Conservation (phyloP, 1,140 invertebrate species). For the Drosophila takahashii region DNA sequence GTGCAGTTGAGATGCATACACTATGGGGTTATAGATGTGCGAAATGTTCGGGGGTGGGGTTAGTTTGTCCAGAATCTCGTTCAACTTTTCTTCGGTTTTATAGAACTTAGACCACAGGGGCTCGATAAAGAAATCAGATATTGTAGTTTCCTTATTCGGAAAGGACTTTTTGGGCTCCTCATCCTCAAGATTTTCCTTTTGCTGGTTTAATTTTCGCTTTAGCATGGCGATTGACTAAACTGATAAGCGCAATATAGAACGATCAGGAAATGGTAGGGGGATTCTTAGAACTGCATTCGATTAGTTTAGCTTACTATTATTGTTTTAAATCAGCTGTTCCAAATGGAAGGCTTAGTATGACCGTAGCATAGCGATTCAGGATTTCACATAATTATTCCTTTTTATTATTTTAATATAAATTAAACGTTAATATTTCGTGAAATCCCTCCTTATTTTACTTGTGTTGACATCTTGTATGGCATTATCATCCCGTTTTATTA, state of each 20-base stretch:
- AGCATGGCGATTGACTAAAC: slow-evolving; percentile 41
- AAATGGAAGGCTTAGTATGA: neutral
- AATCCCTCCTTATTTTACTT: neutral
- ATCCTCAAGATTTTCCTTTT: slow-evolving; percentile 8
- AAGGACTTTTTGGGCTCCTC: neutral
- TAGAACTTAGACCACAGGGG: slow-evolving; percentile 66
- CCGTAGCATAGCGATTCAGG: neutral
- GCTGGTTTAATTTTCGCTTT: slow-evolving; percentile 50
- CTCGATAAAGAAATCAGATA: slow-evolving; percentile 47
- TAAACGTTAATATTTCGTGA: no score
- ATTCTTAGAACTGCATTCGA: neutral
- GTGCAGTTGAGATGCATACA: slow-evolving; percentile 92
- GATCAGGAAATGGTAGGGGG: neutral
- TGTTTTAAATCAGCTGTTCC: slow-evolving; percentile 1
- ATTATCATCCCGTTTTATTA: slow-evolving; percentile 44
- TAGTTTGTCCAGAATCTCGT: slow-evolving; percentile 29
- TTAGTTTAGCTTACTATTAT: neutral
- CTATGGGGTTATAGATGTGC: slow-evolving; percentile 92
- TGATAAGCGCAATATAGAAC: neutral
- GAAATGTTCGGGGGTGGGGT: slow-evolving; percentile 26
- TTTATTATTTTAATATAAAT: no score
- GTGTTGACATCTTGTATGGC: neutral
- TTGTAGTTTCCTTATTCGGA: neutral
- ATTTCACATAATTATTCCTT: no score
- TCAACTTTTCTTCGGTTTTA: slow-evolving; percentile 55